Conservation (phyloP, 2,113 vertebrate species). For the Psophia crepitans region DNA sequence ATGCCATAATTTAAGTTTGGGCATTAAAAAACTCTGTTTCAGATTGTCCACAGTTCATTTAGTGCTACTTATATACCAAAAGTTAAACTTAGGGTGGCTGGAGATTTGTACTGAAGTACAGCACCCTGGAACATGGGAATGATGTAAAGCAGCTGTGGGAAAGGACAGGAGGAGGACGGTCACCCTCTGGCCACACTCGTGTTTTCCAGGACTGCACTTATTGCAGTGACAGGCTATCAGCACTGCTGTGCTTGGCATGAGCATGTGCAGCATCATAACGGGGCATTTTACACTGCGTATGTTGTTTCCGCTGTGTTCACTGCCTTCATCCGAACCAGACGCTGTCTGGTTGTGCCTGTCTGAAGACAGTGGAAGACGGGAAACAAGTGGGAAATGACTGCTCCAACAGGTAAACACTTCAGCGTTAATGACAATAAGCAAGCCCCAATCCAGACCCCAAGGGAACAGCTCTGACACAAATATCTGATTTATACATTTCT, state of each 20-base stretch:
- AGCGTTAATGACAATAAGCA: background rate
- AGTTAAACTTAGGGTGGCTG: background rate
- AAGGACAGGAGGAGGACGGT: rapidly evolving
- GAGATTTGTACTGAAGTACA: background rate
- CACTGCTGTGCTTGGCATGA: background rate
- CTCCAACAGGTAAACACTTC: background rate
- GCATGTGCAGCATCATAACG: background rate
- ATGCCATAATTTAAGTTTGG: background rate
- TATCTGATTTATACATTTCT: background rate
- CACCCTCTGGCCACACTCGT: rapidly evolving
- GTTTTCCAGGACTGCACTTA: background rate
- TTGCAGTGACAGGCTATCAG: rapidly evolving
- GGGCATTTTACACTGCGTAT: rapidly evolving
- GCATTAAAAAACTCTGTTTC: background rate
- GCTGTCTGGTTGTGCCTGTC: background rate
- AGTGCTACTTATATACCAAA: background rate
- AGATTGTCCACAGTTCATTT: background rate
- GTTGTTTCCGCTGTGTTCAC: background rate
- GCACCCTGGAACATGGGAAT: background rate
- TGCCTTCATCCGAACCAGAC: background rate
- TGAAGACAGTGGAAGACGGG: background rate
- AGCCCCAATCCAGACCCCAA: background rate
- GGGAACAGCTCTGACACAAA: background rate
- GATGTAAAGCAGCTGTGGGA: background rate
- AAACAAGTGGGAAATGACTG: background rate